Conservation (phyloP, 2,113 vertebrate species). For the Hypocryptadius cinnamomeus region DNA sequence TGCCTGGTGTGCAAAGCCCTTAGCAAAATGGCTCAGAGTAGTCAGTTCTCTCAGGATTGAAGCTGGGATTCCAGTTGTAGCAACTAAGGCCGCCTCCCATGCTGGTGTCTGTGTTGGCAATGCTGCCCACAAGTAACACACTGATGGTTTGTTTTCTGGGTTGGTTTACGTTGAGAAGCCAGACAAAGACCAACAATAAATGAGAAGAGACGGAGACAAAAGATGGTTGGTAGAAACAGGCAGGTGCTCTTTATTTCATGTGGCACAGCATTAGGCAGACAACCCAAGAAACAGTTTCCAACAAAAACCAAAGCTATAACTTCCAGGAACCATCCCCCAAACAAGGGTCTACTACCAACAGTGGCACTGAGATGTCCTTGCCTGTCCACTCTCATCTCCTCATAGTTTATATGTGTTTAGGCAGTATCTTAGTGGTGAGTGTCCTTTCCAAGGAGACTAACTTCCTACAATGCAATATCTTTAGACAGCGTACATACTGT, state of each 20-base stretch:
- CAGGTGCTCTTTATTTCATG: constrained; percentile 65
- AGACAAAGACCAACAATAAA: neutral
- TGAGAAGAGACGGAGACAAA: constrained; percentile 29
- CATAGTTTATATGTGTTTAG: neutral
- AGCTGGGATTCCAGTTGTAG: neutral
- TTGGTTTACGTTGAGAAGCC: neutral
- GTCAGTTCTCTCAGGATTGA: neutral
- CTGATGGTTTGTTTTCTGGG: neutral
- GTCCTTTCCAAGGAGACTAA: constrained; percentile 9
- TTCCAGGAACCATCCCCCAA: constrained; percentile 4
- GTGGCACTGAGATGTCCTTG: constrained; percentile 9
- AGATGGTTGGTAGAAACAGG: constrained; percentile 59
- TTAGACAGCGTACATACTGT: constrained; percentile 20
- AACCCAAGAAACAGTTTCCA: constrained; percentile 59
- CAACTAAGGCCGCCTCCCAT: neutral
- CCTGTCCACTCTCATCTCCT: constrained; percentile 28
- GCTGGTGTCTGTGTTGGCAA: neutral
- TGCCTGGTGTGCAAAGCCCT: neutral
- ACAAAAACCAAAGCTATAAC: constrained; percentile 43
- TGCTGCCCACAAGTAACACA: neutral
- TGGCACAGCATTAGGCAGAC: constrained; percentile 65
- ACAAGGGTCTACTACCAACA: constrained; percentile 30
- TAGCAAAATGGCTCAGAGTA: neutral
- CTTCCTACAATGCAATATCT: neutral
- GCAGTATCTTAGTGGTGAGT: neutral